Evolutionary conservation across 2,888 invertebrate species (phyloP).

Genomic region (Pardosa pseudoannulata): DNA sequence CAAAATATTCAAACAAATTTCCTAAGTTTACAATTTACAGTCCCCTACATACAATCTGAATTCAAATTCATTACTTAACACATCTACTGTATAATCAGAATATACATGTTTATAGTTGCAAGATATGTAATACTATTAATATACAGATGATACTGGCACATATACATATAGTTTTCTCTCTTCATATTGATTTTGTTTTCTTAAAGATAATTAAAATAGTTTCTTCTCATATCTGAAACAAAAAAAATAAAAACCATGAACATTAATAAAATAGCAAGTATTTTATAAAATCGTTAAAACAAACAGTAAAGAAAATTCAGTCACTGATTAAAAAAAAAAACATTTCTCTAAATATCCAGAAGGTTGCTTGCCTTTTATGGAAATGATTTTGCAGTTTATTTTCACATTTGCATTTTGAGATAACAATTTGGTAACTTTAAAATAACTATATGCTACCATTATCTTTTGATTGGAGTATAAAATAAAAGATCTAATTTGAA

Average conservation of each 20-base stretch:
- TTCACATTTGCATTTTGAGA: too few relatives aligned
- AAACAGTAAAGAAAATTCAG: too few relatives aligned
- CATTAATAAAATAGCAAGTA: too few relatives aligned
- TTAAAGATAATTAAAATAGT: conserved; percentile 39
- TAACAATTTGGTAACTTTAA: too few relatives aligned
- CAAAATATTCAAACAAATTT: not conserved
- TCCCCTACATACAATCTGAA: not conserved
- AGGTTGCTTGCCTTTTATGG: too few relatives aligned
- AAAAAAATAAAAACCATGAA: not conserved
- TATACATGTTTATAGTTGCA: not conserved
- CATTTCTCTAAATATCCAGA: too few relatives aligned
- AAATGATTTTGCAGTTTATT: too few relatives aligned
- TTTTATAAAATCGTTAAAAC: too few relatives aligned
- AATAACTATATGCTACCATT: too few relatives aligned
- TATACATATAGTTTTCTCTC: conserved; percentile 12
- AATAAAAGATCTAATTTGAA: too few relatives aligned
- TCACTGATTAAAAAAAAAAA: too few relatives aligned
- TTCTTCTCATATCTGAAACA: conserved; percentile 66
- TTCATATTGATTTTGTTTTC: not conserved
- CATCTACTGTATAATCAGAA: not conserved
- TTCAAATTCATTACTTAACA: not conserved
- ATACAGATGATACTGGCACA: conserved; percentile 34
- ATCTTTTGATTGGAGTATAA: too few relatives aligned
- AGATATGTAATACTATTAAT: conserved; percentile 10
- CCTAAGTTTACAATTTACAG: not conserved